A percentile compares a stretch with the other conserved stretches of the same genome.
phyloP scores from a whole-genome alignment of 1,140 invertebrate genomes.

The Procambarus virginalis region DNA sequence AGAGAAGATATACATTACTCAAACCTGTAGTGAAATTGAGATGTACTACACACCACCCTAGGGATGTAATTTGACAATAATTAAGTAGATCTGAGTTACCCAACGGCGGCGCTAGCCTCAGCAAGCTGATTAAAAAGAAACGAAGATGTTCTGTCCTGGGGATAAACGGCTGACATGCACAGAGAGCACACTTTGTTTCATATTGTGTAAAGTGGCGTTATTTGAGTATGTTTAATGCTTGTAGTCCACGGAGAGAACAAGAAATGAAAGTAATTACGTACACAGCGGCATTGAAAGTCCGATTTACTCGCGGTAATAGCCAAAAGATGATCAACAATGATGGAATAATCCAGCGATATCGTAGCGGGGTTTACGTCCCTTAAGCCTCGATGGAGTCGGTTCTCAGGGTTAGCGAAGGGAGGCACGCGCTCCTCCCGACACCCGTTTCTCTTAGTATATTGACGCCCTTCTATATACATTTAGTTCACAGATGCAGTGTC shows the following conservation, averaged over 20 bases:
- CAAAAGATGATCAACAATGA: background rate
- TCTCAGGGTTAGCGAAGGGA: constrained; percentile 15
- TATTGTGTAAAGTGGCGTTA: background rate
- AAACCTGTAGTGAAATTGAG: background rate
- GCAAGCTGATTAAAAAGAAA: background rate
- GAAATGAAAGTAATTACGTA: background rate
- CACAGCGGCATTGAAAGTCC: background rate
- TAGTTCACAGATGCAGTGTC: background rate
- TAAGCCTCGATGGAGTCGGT: background rate
- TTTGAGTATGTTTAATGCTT: background rate
- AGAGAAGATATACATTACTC: background rate
- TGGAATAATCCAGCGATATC: background rate
- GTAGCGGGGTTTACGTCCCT: background rate
- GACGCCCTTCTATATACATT: background rate
- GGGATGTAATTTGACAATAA: background rate
- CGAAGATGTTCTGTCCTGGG: background rate
- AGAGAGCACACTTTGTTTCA: no score
- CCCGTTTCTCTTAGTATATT: background rate
- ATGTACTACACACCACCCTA: background rate
- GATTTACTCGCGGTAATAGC: background rate
- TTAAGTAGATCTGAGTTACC: background rate
- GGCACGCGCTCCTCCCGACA: background rate
- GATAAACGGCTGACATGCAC: background rate
- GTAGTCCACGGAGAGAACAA: background rate
- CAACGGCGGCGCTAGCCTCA: background rate